These are phyloP conservation scores for Characodon lateralis DNA, from an alignment of 2,797 vertebrate genomes.

Conservation along the genomic window DNA sequence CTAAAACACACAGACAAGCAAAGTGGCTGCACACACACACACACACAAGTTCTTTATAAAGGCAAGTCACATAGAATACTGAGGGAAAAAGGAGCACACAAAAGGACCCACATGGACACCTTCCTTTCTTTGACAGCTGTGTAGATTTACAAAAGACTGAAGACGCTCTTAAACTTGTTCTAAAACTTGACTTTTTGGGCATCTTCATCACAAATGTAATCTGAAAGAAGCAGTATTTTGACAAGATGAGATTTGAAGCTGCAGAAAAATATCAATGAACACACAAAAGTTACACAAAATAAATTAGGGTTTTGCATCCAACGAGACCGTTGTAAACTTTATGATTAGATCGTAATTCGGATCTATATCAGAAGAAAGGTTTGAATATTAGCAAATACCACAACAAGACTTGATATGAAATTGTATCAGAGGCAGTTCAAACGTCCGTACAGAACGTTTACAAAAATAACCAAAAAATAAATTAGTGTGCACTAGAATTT, in stretches of 20 bases:
- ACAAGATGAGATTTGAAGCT: background rate
- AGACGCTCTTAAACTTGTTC: constrained; percentile 14
- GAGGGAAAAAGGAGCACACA: constrained; percentile 35
- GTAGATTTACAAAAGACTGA: constrained; percentile 31
- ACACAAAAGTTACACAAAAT: background rate
- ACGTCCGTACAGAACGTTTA: no score
- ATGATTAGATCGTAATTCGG: no score
- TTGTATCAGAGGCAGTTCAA: no score
- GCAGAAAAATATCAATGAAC: background rate
- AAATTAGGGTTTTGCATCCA: background rate
- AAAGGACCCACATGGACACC: constrained; percentile 19
- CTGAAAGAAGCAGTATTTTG: background rate
- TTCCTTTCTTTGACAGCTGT: constrained; percentile 41
- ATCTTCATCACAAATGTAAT: background rate
- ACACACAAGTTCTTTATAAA: constrained; percentile 38
- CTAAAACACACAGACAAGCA: constrained; percentile 69
- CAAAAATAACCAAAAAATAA: no score
- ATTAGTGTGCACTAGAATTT: no score
- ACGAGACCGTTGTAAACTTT: background rate
- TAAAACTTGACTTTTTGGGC: background rate
- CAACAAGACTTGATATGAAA: no score
- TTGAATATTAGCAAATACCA: no score
- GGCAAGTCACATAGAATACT: constrained; percentile 46
- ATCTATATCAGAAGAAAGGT: no score
- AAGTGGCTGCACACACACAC: constrained; percentile 27